Percentiles rank a stretch among this genome's conserved stretches.
Conservation (phyloP, 2,113 vertebrate genomes). For the Talpa occidentalis region DNA sequence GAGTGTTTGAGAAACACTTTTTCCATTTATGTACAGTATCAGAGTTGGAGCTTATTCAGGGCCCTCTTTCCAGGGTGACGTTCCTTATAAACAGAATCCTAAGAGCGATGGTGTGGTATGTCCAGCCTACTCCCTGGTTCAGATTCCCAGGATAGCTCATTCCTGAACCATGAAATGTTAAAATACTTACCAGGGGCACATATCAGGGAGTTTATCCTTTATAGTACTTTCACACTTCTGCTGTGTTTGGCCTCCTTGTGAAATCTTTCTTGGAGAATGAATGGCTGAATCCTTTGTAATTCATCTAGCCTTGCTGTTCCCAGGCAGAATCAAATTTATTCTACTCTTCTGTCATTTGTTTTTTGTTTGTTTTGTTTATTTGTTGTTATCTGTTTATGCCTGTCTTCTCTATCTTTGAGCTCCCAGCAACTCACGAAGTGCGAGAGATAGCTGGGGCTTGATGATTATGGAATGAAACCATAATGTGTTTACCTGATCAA, state of each 20-base stretch:
- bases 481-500: neutral
- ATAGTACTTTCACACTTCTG: neutral
- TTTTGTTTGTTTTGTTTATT: neutral
- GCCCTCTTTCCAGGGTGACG: neutral
- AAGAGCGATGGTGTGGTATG: neutral
- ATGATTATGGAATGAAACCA: neutral
- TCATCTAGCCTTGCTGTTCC: neutral
- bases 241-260: no score
- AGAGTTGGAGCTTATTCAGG: neutral
- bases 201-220: neutral
- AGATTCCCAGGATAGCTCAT: no score
- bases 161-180: neutral
- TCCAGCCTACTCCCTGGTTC: neutral
- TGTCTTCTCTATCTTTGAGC: neutral
- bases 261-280: neutral
- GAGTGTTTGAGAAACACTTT: neutral
- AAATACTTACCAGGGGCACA: neutral
- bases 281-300: neutral
- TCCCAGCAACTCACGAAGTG: no score
- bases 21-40: neutral
- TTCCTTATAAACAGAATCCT: neutral
- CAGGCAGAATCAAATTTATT: neutral
- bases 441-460: neutral
- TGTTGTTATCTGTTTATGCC: neutral
- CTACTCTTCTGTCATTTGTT: neutral